A percentile compares a stretch with the other conserved stretches of the same genome.
Conservation (phyloP, 2,797 vertebrate genomes). For the Coreius guichenoti region DNA sequence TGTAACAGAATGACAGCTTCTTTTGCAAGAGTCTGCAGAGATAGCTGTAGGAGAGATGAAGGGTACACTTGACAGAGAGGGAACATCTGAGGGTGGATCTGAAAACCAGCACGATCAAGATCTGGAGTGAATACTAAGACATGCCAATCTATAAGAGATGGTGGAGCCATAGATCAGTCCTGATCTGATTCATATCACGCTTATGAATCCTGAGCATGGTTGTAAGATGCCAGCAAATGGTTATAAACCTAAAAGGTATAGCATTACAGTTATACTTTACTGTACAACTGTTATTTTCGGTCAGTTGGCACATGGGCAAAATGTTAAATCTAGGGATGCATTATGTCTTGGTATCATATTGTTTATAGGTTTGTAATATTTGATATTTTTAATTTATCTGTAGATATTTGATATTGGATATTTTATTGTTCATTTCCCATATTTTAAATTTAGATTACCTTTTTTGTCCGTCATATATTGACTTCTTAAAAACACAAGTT, state of each 20-base stretch:
- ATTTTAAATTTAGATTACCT: not conserved
- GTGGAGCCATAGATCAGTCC: not conserved
- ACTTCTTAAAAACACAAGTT: not conserved
- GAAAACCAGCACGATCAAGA: slow-evolving; percentile 30
- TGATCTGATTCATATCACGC: slow-evolving; percentile 3
- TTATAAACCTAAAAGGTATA: not conserved
- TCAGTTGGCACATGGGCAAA: not conserved
- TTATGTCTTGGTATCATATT: not conserved
- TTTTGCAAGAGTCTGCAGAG: slow-evolving; percentile 31
- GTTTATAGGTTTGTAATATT: not conserved
- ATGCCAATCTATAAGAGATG: slow-evolving; percentile 13
- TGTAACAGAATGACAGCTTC: slow-evolving; percentile 26
- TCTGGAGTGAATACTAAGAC: slow-evolving; percentile 20
- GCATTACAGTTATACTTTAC: not conserved
- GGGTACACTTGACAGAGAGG: slow-evolving; percentile 44
- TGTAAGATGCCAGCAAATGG: slow-evolving; percentile 7
- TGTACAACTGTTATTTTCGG: not conserved
- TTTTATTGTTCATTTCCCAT: not conserved
- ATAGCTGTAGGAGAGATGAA: slow-evolving; percentile 28
- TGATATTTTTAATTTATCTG: not conserved
- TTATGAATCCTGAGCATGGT: slow-evolving; percentile 13
- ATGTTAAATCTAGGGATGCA: slow-evolving; percentile 6
- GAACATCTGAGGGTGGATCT: slow-evolving; percentile 49
- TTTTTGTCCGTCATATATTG: not conserved
- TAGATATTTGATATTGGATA: not conserved